Evolutionary conservation across 2,113 vertebrate genomes (phyloP), one percentile per base, ranked within the genome.

Genomic region (Halichoerus grypus): DNA sequence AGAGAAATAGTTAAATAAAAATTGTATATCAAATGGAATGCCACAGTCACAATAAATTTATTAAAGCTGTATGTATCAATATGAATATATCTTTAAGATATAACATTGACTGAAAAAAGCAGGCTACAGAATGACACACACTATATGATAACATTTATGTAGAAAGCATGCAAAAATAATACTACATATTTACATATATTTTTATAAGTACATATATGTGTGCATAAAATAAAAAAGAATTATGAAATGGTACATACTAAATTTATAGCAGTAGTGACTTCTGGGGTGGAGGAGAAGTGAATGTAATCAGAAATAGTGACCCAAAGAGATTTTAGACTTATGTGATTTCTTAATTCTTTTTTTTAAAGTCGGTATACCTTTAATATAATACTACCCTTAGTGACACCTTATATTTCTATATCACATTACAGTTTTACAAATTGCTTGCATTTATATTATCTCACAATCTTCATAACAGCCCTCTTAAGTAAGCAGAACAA

Each of bases 351-450:
- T 80, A 83, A 91, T 67, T 93, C 31, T 69, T 83, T 84, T 67
- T 42, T 2, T 74, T 14, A 19, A 96, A 94, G 28, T 77, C 63
- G 65, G 33, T 82, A 42, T 80, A 57, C 39, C 72, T 59, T 88
- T 97, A 61, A 83, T 74, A 74, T 91, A 95, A 51, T 90, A 83
- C 51, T 76, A 46, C 55, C 42, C 69, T 36, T 42, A 72, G 4
- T 91, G 53, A 72, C 28, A 67, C 72, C 72, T 46, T 65, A 69
- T 88, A n/a, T 91, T 76, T 95, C 21, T 88, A 22, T 67, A 33
- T 91, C 46, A 88, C 22, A 57, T 86, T 65, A 91, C 21, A 92
- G 79, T 86, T 96, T 93, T 91, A 94, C 22, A 97, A 88, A 85
- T 72, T 65, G 26, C 61, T 97, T 95, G 82, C 61, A 72, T 93